Conservation (phyloP, 2,888 invertebrate genomes). For the Xestia sexstrigata region DNA sequence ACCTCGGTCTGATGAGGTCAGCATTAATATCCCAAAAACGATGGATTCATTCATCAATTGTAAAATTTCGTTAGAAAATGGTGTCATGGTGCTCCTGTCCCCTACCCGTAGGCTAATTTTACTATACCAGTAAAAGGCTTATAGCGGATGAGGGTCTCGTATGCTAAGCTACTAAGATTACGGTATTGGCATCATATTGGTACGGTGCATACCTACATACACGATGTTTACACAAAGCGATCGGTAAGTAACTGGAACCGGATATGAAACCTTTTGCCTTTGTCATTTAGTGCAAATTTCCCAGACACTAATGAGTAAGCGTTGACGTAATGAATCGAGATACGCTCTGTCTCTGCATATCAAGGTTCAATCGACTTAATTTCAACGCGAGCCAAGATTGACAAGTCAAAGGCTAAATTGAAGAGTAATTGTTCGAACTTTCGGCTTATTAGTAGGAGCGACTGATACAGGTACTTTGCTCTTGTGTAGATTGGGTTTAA, state of each 20-base stretch:
- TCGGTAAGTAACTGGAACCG: conserved; percentile 8
- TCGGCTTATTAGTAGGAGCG: conserved; percentile 35
- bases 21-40: not conserved
- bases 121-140: conserved; percentile 3
- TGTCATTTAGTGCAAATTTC: conserved; percentile 20
- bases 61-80: not conserved
- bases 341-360: conserved; percentile 25
- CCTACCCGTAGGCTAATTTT: conserved; percentile 1
- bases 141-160: conserved; percentile 11
- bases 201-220: not conserved
- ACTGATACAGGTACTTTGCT: conserved; percentile 11
- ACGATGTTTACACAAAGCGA: not conserved
- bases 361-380: conserved; percentile 32
- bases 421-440: conserved; percentile 48
- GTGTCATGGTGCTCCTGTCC: not conserved
- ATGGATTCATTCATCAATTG: not conserved
- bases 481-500: conserved; percentile 4
- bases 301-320: conserved; percentile 9
- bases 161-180: conserved; percentile 28
- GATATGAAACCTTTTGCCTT: conserved; percentile 14
- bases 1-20: not conserved
- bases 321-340: conserved; percentile 39
- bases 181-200: conserved; percentile 24
- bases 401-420: conserved; percentile 47
- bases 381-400: conserved; percentile 40